Evolutionary conservation across 2,888 invertebrate species (phyloP).

Genomic region (Galerucella pusilla): DNA sequence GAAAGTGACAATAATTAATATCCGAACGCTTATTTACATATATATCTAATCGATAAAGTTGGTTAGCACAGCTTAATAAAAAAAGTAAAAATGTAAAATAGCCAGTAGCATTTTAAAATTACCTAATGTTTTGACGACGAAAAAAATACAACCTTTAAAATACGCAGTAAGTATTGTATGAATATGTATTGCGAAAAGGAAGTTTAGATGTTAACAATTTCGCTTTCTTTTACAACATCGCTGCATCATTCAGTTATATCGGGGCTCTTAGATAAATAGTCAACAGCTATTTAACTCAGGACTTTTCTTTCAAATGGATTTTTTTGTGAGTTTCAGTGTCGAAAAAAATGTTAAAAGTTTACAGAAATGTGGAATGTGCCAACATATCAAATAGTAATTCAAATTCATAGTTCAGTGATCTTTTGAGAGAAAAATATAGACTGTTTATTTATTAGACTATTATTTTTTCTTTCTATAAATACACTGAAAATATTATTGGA

Average conservation of each 20-base stretch:
- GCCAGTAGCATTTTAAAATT: conserved; percentile 25
- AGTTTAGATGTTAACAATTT: conserved; percentile 48
- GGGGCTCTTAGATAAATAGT: background rate
- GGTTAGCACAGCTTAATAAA: background rate
- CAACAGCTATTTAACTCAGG: too few species aligned
- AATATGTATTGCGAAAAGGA: conserved; percentile 42
- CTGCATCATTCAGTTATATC: conserved; percentile 34
- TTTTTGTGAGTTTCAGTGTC: too few species aligned
- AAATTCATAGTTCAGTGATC: too few species aligned
- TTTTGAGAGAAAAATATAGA: too few species aligned
- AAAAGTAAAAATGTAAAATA: conserved; percentile 5
- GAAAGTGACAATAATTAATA: conserved; percentile 12
- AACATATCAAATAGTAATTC: too few species aligned
- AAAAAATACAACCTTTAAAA: conserved; percentile 24
- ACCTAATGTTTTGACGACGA: conserved; percentile 30
- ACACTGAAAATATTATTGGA: too few species aligned
- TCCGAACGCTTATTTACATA: conserved; percentile 19
- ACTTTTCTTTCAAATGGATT: too few species aligned
- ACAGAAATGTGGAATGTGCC: too few species aligned
- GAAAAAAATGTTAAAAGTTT: too few species aligned
- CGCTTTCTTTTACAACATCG: conserved; percentile 51
- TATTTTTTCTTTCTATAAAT: too few species aligned
- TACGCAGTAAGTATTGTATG: conserved; percentile 29
- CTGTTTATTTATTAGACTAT: too few species aligned
- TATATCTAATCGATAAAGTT: conserved; percentile 20